These are phyloP conservation scores for Camponotus floridanus DNA, from an alignment of 1,140 invertebrate species.

Conservation along the genomic window DNA sequence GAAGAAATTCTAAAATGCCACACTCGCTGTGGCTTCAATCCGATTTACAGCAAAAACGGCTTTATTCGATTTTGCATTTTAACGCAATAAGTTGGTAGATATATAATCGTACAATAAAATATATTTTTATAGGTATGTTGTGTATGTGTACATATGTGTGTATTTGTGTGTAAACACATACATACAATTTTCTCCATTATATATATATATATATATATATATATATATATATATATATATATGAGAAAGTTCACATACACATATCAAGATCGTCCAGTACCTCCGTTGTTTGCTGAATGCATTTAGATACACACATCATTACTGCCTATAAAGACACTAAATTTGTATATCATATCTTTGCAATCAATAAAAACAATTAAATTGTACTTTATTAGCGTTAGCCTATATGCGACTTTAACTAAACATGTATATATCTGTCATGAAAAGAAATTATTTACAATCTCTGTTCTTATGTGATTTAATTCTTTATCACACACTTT, in stretches of 20 bases:
- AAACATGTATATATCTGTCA: not conserved
- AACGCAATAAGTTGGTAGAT: constrained; percentile 33
- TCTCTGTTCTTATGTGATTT: not conserved
- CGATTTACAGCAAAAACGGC: constrained; percentile 49
- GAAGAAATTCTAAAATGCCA: constrained; percentile 23
- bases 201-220: constrained; percentile 44
- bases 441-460: not conserved
- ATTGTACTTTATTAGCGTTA: constrained; percentile 3
- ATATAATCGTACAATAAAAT: constrained; percentile 59
- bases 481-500: not conserved
- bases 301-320: constrained; percentile 7
- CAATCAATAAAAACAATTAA: not conserved
- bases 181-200: constrained; percentile 46
- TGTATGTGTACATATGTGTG: constrained; percentile 18
- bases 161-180: constrained; percentile 43
- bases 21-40: constrained; percentile 39
- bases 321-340: not conserved
- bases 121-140: constrained; percentile 48
- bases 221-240: constrained; percentile 7
- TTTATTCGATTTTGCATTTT: not conserved
- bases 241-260: constrained; percentile 40
- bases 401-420: not conserved
- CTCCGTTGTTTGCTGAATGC: constrained; percentile 3
- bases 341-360: no score
- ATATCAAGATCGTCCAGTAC: constrained; percentile 54